Evolutionary conservation across 2,888 invertebrate genomes (phyloP).

Genomic region (Cancer borealis): DNA sequence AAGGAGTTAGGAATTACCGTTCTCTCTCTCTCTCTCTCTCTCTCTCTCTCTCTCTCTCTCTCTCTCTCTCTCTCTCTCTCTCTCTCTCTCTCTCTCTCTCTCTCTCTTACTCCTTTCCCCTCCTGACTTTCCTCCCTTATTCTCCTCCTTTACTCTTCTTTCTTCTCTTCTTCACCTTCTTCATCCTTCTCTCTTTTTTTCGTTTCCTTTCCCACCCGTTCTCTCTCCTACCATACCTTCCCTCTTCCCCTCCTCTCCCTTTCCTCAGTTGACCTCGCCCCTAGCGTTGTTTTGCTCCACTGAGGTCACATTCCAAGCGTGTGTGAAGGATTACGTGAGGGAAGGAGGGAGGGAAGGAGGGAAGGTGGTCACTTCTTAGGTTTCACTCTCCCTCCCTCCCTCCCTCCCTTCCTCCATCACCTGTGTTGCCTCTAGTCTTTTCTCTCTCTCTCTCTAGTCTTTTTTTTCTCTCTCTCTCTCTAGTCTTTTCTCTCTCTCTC

Average conservation of each 20-base stretch:
- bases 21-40: not conserved
- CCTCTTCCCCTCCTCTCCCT: not conserved
- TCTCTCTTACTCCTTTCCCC: not conserved
- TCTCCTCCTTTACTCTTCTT: not conserved
- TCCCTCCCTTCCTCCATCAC: too few species aligned
- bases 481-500: not conserved
- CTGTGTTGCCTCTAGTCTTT: not conserved
- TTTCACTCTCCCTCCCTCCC: not conserved
- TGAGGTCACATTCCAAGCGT: constrained; percentile 21
- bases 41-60: too few species aligned
- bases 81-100: too few species aligned
- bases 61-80: too few species aligned
- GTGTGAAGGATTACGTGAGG: constrained; percentile 27
- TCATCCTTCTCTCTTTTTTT: not conserved
- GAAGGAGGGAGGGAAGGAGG: not conserved
- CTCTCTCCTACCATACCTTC: not conserved
- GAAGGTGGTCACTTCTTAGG: not conserved
- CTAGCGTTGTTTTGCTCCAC: not conserved
- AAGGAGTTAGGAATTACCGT: too few species aligned
- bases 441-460: constrained; percentile 9
- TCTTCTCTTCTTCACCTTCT: too few species aligned
- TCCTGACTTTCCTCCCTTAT: not conserved
- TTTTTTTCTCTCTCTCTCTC: constrained; percentile 7
- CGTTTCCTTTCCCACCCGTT: not conserved
- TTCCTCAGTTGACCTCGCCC: constrained; percentile 5